These are phyloP conservation scores for Lycorma delicatula DNA, from an alignment of 1,140 invertebrate species.

Conservation along the genomic window DNA sequence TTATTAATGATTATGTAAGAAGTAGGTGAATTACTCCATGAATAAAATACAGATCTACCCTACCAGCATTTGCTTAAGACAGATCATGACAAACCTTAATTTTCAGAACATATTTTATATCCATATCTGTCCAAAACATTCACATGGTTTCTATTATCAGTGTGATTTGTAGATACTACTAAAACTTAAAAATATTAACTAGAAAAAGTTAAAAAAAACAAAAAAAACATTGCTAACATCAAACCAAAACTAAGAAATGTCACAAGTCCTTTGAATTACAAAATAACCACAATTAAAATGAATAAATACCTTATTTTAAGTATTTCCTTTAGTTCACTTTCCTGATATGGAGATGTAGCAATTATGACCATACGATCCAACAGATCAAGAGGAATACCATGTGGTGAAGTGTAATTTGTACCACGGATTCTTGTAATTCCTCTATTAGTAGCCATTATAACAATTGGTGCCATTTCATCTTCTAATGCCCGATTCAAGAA, in stretches of 20 bases:
- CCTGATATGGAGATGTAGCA: slow-evolving; percentile 77
- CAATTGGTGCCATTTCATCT: slow-evolving; percentile 92
- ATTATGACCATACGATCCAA: slow-evolving; percentile 95
- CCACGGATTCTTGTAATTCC: slow-evolving; percentile 91
- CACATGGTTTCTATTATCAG: no score
- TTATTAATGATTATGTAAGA: no score
- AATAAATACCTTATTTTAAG: slow-evolving; percentile 66
- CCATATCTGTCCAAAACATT: no score
- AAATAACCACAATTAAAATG: no score
- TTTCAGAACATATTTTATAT: no score
- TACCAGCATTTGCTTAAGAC: no score
- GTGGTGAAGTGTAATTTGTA: slow-evolving; percentile 87
- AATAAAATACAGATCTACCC: no score
- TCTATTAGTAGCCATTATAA: slow-evolving; percentile 99
- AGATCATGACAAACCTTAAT: no score
- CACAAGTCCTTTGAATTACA: background rate
- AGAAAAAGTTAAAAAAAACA: background rate
- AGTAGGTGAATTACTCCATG: no score
- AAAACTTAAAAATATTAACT: background rate
- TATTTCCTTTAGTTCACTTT: slow-evolving; percentile 86
- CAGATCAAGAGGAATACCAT: slow-evolving; percentile 94
- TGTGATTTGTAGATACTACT: background rate
- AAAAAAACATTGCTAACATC: background rate
- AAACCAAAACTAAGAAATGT: background rate
- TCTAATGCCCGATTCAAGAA: slow-evolving; percentile 95